Evolutionary conservation across 2,797 vertebrate species (phyloP), one percentile per base, ranked within the genome.

Genomic region (Champsocephalus esox): DNA sequence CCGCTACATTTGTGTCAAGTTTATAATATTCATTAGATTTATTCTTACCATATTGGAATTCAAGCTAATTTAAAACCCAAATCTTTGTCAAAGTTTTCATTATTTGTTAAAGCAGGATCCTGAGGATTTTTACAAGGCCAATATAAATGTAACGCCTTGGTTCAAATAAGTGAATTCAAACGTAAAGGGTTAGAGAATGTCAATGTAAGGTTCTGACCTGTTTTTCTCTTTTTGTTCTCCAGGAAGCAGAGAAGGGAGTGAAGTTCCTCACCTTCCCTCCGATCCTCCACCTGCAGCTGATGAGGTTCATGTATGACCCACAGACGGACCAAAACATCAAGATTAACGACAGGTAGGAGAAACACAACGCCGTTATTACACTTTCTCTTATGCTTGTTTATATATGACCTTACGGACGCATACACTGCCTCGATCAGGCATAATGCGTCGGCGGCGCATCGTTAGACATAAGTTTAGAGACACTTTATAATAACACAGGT

Each of bases 261-360:
- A 99, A 99, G 86, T 99, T 99, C 88, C 94, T 99, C 12, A 99
- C 98, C 0, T 94, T 99, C 88, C 98, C 98, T 62, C 98, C 98
- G 13, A 99, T 99, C 84, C 95, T 99, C 85, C 98, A 99, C 62
- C 94, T 99, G 82, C 98, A 99, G 81, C 96, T 99, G 82, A 99
- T 99, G 98, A 96, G 98, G 87, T 99, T 99, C 92, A 99, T 99
- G 98, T 99, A 99, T 28, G 98, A 99, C 91, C 98, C 98, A 48
- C 98, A 99, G 91, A 99, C 98, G 2, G 98, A 99, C 96, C 98
- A 99, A 93, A 99, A 99, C 81, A 99, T 99, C 91, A 99, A 99
- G 93, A 99, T 99, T 88, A 99, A 99, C 12, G 98, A 99, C 92
- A 96, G 97, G 98, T 99, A 94, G 2, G 10, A 17, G 24, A 34